These are phyloP conservation scores for Apostichopus japonicus DNA, from an alignment of 35 echinoderm and acorn worm genomes.

Conservation along the genomic window DNA sequence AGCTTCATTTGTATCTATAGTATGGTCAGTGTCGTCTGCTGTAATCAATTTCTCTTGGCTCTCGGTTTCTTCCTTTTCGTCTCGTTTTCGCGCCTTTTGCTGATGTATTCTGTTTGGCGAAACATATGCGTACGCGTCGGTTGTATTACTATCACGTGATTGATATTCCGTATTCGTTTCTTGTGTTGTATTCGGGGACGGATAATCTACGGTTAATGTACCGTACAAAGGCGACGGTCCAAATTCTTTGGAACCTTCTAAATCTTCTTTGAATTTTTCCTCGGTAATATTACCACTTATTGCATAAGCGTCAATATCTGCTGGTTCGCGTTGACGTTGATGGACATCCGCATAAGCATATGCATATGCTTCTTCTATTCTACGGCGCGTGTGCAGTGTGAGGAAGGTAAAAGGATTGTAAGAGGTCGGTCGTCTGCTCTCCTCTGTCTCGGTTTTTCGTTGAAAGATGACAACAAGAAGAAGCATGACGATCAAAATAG, in stretches of 20 bases:
- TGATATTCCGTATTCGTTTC: neutral
- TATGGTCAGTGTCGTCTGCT: neutral
- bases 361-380: slow-evolving; percentile 46
- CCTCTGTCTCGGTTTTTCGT: slow-evolving; percentile 36
- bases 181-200: neutral
- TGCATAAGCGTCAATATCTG: slow-evolving; percentile 58
- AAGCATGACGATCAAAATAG: slow-evolving; percentile 44
- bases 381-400: slow-evolving; percentile 7
- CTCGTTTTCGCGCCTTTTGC: neutral
- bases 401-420: slow-evolving; percentile 35
- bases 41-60: neutral
- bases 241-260: neutral
- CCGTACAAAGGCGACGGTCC: slow-evolving; percentile 41
- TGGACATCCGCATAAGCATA: slow-evolving; percentile 68
- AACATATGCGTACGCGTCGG: slow-evolving; percentile 64
- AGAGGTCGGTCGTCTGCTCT: slow-evolving; percentile 16
- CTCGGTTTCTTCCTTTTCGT: neutral
- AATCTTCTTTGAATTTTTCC: slow-evolving; percentile 26
- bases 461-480: slow-evolving; percentile 53
- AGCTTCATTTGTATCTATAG: neutral
- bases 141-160: slow-evolving; percentile 6
- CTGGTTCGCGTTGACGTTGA: slow-evolving; percentile 5
- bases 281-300: slow-evolving; percentile 35
- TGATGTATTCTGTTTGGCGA: slow-evolving; percentile 45
- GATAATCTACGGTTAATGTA: slow-evolving; percentile 11